Evolutionary conservation across 2,113 vertebrate species (phyloP), one percentile per base, ranked within the genome.

Genomic region (Eptesicus fuscus): DNA sequence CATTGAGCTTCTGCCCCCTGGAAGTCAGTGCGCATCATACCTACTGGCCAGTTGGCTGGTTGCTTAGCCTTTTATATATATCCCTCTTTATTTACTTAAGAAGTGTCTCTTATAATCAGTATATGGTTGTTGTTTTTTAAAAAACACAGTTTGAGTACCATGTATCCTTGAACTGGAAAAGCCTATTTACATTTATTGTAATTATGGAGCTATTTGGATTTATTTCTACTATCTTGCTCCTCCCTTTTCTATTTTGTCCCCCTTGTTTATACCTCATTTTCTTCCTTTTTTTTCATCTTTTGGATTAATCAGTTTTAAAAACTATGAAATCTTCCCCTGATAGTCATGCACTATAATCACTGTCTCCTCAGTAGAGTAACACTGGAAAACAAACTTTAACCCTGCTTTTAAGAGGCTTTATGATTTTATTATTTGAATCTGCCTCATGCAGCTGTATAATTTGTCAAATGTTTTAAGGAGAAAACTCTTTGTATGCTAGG

Each of bases 131-230:
- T 71, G 44, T 89, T 69, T n/a, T 59, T 77, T 63, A 28, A 12
- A 23, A 69, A 73, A 76, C 30, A 20, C 79, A 74, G 35, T 88
- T 69, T 80, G 44, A 74, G 17, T 49, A 83, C 47, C 35, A 56
- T 90, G 61, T 93, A 11, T 93, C 65, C 80, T 93, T 86, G 82
- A 86, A 90, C 11, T 82, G 40, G 28, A 86, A 84, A 56, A 76
- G 22, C 32, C 9, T 85, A 63, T 49, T 90, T 89, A 25, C 25
- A 35, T 79, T 51, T 77, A 67, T 28, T 88, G 10, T 67, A 56
- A 56, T 83, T 91, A 53, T 40, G 91, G 40, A 51, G 59, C 40
- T 88, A 59, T 51, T 77, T 88, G 18, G 18, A 70, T 88, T 92
- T 83, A 70, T 69, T 88, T 32, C 61, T 88, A 86, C 7, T 42